These are phyloP conservation scores for Drosophila helvetica DNA, from an alignment of 2,888 invertebrate genomes.

Conservation along the genomic window DNA sequence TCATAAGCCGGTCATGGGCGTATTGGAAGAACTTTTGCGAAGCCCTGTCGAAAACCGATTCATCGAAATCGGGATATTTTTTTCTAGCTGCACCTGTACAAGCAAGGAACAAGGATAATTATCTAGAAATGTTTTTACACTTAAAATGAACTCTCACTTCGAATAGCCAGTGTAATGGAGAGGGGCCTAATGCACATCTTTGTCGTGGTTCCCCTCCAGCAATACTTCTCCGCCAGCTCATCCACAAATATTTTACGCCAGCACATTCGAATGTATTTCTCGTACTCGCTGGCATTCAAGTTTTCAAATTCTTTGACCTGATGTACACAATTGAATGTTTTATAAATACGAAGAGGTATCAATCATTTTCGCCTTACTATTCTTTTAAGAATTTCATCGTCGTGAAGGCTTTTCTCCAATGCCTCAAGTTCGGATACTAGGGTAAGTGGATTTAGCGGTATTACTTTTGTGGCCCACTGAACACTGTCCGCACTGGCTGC, in stretches of 20 bases:
- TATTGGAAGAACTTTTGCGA: neutral
- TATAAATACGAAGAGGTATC: neutral
- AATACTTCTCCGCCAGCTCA: neutral
- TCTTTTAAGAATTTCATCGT: neutral
- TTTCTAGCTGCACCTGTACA: neutral
- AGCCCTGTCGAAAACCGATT: neutral
- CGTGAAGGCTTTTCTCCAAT: neutral
- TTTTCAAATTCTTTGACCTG: neutral
- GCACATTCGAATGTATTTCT: neutral
- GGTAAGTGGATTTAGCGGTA: neutral
- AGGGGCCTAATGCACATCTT: neutral
- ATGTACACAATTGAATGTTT: neutral
- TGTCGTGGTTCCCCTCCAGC: neutral
- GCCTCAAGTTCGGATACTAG: neutral
- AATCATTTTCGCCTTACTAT: neutral
- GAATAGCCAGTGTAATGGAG: neutral
- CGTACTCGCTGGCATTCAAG: neutral
- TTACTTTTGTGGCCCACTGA: neutral
- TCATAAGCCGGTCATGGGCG: neutral
- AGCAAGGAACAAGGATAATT: neutral
- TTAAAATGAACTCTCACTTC: neutral
- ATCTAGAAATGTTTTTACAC: neutral
- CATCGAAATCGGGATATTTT: neutral
- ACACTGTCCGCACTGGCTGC: neutral
- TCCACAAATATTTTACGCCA: neutral